These are phyloP conservation scores for Rhodinocichla rosea DNA, from an alignment of 2,113 vertebrate genomes.

Conservation along the genomic window DNA sequence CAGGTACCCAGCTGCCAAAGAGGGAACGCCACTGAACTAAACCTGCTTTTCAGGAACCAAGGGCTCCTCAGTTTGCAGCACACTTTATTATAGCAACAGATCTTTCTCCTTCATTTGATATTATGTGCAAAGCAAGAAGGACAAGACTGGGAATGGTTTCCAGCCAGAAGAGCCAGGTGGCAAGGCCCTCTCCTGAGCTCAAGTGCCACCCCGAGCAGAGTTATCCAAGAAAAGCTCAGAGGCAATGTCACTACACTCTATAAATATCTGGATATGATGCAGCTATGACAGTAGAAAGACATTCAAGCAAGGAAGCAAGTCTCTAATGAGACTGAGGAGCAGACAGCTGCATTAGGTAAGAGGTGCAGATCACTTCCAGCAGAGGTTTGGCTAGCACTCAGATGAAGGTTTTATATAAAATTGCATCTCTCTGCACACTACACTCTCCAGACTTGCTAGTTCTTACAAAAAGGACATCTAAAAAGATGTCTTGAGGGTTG, in stretches of 20 bases:
- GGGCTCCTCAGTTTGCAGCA: not conserved
- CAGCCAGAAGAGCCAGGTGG: conserved; percentile 28
- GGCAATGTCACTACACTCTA: conserved; percentile 9
- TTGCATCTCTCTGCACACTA: not conserved
- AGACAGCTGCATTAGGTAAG: not conserved
- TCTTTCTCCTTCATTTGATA: conserved; percentile 12
- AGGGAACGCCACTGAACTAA: not conserved
- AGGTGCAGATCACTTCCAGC: not conserved
- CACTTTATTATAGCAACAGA: conserved; percentile 7
- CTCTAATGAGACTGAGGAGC: not conserved
- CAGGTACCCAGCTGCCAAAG: not conserved
- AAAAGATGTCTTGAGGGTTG: not conserved
- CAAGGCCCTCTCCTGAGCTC: not conserved
- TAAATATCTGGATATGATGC: conserved; percentile 26
- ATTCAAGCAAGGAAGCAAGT: not conserved
- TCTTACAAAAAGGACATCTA: not conserved
- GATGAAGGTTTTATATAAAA: not conserved
- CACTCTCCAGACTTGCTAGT: not conserved
- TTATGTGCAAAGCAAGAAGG: not conserved
- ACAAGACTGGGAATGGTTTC: not conserved
- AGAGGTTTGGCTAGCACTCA: not conserved
- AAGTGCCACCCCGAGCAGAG: not conserved
- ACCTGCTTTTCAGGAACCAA: conserved; percentile 32
- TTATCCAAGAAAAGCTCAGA: conserved; percentile 1
- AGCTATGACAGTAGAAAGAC: not conserved